Conservation (phyloP, 2,888 invertebrate species). For the Ecliptopera silaceata region DNA sequence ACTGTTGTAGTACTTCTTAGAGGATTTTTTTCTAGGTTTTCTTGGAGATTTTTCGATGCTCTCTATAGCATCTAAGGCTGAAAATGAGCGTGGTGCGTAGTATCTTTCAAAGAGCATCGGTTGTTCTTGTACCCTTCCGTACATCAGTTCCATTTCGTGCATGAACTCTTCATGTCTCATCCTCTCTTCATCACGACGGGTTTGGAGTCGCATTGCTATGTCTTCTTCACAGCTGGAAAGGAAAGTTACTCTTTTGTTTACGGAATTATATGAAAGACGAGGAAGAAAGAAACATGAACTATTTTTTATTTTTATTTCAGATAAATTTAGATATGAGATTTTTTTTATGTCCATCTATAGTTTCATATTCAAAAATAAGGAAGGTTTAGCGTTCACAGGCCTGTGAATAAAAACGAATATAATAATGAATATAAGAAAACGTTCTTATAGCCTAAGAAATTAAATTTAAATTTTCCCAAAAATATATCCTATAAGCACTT, state of each 20-base stretch:
- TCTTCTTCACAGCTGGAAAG: slow-evolving; percentile 84
- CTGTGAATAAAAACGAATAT: too few species aligned
- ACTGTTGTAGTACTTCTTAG: slow-evolving; percentile 54
- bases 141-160: slow-evolving; percentile 88
- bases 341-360: too few species aligned
- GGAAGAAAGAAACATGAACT: too few species aligned
- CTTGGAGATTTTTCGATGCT: slow-evolving; percentile 57
- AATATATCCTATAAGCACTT: too few species aligned
- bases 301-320: too few species aligned
- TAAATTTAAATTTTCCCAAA: too few species aligned
- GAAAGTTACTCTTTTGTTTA: neutral
- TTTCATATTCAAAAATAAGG: too few species aligned
- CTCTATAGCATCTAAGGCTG: slow-evolving; percentile 59
- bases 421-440: too few species aligned
- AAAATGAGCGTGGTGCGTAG: slow-evolving; percentile 81
- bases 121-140: slow-evolving; percentile 86
- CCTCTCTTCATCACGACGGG: slow-evolving; percentile 86
- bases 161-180: slow-evolving; percentile 86
- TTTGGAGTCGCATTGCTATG: slow-evolving; percentile 85
- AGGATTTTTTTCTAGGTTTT: slow-evolving; percentile 60
- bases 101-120: slow-evolving; percentile 88
- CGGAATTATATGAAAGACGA: too few species aligned
- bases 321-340: too few species aligned
- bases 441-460: too few species aligned
- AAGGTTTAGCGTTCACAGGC: too few species aligned